These are phyloP conservation scores for Cygnus buccinator DNA, from an alignment of 2,113 vertebrate genomes.

Conservation along the genomic window DNA sequence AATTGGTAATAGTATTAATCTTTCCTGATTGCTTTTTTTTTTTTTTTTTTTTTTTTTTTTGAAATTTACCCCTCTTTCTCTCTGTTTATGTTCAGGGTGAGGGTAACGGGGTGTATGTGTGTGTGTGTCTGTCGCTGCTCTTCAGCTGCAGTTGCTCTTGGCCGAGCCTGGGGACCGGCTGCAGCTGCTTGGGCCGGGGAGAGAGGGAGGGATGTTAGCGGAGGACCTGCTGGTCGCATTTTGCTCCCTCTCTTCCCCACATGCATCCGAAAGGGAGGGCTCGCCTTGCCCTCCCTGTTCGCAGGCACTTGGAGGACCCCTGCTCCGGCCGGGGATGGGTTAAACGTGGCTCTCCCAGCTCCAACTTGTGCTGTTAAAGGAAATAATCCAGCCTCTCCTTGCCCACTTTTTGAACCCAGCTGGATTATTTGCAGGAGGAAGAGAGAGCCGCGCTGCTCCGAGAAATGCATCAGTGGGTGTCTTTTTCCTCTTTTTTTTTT, in stretches of 20 bases:
- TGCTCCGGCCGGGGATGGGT: neutral
- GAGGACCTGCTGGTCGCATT: neutral
- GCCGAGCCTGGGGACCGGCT: slow-evolving; percentile 1
- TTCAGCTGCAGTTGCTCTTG: slow-evolving; percentile 45
- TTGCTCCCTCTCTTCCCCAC: neutral
- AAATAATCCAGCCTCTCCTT: neutral
- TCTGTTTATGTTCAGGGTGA: neutral
- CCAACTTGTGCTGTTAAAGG: neutral
- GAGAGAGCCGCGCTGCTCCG: neutral
- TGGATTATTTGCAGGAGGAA: neutral
- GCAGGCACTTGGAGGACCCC: neutral
- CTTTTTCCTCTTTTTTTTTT: neutral
- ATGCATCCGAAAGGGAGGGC: neutral
- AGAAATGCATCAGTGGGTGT: neutral
- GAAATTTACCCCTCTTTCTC: neutral
- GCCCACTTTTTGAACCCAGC: neutral
- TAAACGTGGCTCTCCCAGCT: neutral
- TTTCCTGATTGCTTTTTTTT: neutral
- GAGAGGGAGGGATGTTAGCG: neutral
- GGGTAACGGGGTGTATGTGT: no score
- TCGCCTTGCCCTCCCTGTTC: neutral
- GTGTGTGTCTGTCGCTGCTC: slow-evolving; percentile 28
- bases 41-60: neutral
- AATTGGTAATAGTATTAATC: no score
- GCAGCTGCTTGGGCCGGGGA: slow-evolving; percentile 25